These are phyloP conservation scores for Cyprinodon variegatus DNA, from an alignment of 2,113 vertebrate species.

Conservation along the genomic window DNA sequence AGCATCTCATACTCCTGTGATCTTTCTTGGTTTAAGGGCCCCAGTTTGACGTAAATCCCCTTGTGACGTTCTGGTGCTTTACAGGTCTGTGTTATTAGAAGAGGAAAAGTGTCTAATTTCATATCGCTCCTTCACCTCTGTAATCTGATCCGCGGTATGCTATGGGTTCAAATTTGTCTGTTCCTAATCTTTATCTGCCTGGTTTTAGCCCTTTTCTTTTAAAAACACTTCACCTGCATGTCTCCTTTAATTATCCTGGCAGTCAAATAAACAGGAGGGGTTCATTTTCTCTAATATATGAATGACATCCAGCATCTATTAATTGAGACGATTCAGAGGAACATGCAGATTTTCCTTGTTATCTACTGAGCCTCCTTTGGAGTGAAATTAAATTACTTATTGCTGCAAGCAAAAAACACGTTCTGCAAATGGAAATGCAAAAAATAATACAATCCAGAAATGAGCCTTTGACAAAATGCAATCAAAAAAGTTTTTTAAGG, in stretches of 20 bases:
- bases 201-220: background rate
- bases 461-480: too few relatives aligned
- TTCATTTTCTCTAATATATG: constrained; percentile 35
- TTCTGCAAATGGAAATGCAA: constrained; percentile 12
- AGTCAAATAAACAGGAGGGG: constrained; percentile 13
- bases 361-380: constrained; percentile 14
- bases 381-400: too few relatives aligned
- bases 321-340: constrained; percentile 46
- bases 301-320: constrained; percentile 46
- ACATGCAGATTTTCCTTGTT: constrained; percentile 46
- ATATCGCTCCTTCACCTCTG: constrained; percentile 42
- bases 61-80: constrained; percentile 44
- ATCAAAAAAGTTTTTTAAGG: too few relatives aligned
- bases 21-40: constrained; percentile 52
- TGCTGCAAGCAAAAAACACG: constrained; percentile 3
- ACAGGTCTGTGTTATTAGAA: constrained; percentile 47
- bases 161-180: constrained; percentile 38
- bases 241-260: constrained; percentile 27
- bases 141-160: constrained; percentile 34
- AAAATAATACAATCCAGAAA: too few relatives aligned
- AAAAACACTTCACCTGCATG: background rate
- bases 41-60: constrained; percentile 56
- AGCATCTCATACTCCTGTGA: constrained; percentile 61
- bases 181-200: constrained; percentile 23
- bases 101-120: constrained; percentile 42